Evolutionary conservation across 2,888 invertebrate genomes (phyloP).

Genomic region (Platycheirus albimanus): DNA sequence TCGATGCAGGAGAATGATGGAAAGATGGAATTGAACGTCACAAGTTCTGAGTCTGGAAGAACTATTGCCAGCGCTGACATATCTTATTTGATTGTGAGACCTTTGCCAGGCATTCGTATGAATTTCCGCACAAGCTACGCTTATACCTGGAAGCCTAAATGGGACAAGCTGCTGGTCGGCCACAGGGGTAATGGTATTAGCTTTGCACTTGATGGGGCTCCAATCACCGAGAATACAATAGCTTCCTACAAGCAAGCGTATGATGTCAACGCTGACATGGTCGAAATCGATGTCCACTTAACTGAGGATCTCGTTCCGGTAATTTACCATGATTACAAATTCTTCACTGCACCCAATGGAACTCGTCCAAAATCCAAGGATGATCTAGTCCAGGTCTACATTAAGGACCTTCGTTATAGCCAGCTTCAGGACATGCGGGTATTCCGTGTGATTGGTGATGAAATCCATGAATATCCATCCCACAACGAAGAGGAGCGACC

Average conservation of each 20-base stretch:
- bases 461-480: constrained; percentile 87
- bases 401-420: constrained; percentile 95
- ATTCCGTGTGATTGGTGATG: constrained; percentile 89
- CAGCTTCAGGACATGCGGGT: constrained; percentile 95
- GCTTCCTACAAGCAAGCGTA: constrained; percentile 96
- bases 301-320: constrained; percentile 97
- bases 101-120: constrained; percentile 83
- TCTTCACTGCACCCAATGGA: constrained; percentile 89
- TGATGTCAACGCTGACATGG: constrained; percentile 96
- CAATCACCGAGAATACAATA: constrained; percentile 93
- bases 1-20: constrained; percentile 90
- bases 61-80: constrained; percentile 88
- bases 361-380: constrained; percentile 86
- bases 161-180: constrained; percentile 95
- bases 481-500: constrained; percentile 89
- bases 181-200: constrained; percentile 97
- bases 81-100: constrained; percentile 84
- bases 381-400: constrained; percentile 94
- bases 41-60: constrained; percentile 87
- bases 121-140: constrained; percentile 91
- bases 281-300: constrained; percentile 99
- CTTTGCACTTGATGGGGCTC: constrained; percentile 88
- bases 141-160: constrained; percentile 92
- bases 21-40: constrained; percentile 88
- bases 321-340: constrained; percentile 96